Base-by-base conservation (phyloP, 2,113 vertebrate genomes). In the Pithys albifrons region DNA sequence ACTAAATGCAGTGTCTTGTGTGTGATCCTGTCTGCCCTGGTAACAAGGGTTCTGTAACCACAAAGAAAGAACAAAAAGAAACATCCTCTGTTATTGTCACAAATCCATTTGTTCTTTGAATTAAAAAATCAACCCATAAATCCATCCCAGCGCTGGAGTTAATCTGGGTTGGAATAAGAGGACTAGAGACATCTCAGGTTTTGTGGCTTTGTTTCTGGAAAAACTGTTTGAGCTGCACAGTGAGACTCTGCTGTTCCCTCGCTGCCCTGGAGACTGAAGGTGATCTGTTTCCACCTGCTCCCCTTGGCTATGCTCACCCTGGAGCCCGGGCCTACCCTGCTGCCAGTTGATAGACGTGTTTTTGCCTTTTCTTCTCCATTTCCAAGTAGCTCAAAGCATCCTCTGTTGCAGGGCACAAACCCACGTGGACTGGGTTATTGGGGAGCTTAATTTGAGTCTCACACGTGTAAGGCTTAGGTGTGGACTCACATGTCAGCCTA, bases 271-370 rank as follows among this genome's bases (percentile, higher is more conserved):
- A 49, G 5, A 20, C 4, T 48, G 27, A 41, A 49, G 59, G 31
- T 57, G 20, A 74, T 61, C 58, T 76, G 0, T 45, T 8, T n/a
- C 6, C 20, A 27, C 7, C 9, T 33, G 43, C 2, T 37, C 70
- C 28, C 33, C 52, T 54, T 27, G n/a, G 54, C 22, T 25, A 17
- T 16, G 39, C 39, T 91, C 8, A 1, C 3, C 0, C 17, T 43
- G n/a, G 14, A 82, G 16, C 16, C 27, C 85, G n/a, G 35, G 27
- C 7, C n/a, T 74, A 18, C 52, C 11, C 13, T 64, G 65, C 70
- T 85, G 37, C 25, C 35, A 12, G 8, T 27, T 48, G 20, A 43
- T 19, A 58, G 43, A 18, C 0, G 0, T 49, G 2, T 5, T 76
- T 85, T 84, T 67, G 19, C 11, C 22, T 74, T 57, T 59, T 23